A percentile compares a stretch with the other conserved stretches of the same genome.
Evolutionary conservation across 2,888 invertebrate species (phyloP).

Genomic region (Dolichomitus sp.): DNA sequence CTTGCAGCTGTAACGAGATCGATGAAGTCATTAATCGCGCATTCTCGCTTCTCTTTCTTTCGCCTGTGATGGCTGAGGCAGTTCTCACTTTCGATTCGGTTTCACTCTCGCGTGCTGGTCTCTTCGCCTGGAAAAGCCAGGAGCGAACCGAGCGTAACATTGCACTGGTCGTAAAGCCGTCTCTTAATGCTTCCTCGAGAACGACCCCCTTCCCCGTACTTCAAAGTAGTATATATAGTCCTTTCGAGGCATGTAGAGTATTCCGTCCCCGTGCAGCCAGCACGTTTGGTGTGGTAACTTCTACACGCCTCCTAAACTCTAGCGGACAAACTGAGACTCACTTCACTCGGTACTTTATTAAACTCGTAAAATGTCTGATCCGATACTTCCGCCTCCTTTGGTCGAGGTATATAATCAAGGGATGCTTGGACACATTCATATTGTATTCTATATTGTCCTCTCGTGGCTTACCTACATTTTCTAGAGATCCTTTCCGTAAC

Average conservation of each 20-base stretch:
- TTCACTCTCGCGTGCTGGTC: slow-evolving; percentile 25
- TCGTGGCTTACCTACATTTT: not conserved
- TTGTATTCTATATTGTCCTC: not conserved
- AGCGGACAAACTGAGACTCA: slow-evolving; percentile 36
- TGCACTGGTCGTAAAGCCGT: slow-evolving; percentile 52
- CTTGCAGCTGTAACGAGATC: slow-evolving; percentile 40
- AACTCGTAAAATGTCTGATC: slow-evolving; percentile 56
- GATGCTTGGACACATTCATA: not conserved
- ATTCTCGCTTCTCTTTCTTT: slow-evolving; percentile 29
- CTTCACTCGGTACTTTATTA: slow-evolving; percentile 57
- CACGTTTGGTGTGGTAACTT: slow-evolving; percentile 39
- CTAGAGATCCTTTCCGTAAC: not conserved
- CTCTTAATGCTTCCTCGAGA: slow-evolving; percentile 52
- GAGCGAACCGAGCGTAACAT: slow-evolving; percentile 29
- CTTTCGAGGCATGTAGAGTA: slow-evolving; percentile 16
- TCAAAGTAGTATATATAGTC: slow-evolving; percentile 25
- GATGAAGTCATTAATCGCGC: slow-evolving; percentile 64
- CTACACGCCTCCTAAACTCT: slow-evolving; percentile 39
- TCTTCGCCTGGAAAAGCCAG: slow-evolving; percentile 45
- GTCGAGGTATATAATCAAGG: not conserved
- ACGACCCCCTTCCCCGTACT: not conserved
- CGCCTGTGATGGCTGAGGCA: not conserved
- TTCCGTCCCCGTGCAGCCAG: not conserved
- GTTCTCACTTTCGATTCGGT: slow-evolving; percentile 11
- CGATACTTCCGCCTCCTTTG: slow-evolving; percentile 27